phyloP scores from a whole-genome alignment of 2,113 vertebrate genomes.

The Loxodonta africana region DNA sequence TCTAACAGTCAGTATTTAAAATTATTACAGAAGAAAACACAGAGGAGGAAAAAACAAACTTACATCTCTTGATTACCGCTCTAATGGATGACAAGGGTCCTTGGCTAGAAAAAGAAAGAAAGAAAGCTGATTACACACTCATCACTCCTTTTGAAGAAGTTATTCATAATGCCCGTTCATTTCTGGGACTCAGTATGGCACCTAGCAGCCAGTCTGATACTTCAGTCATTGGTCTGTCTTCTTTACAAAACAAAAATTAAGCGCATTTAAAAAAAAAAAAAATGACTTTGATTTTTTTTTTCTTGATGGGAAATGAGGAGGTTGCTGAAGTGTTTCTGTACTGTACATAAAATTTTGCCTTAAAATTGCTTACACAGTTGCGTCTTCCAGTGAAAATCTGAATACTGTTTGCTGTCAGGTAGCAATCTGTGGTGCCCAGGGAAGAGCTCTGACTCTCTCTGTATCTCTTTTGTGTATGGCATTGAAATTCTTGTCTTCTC shows the following conservation, averaged over 20 bases:
- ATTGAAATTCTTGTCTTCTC: not conserved
- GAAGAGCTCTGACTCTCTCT: not conserved
- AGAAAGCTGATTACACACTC: constrained; percentile 71
- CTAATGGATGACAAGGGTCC: constrained; percentile 94
- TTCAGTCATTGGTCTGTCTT: not conserved
- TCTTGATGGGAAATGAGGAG: constrained; percentile 44
- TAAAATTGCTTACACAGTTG: constrained; percentile 52
- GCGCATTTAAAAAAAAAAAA: not conserved
- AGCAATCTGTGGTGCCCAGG: not conserved
- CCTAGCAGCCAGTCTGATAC: not conserved
- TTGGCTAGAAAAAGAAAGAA: constrained; percentile 89
- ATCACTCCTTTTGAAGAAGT: constrained; percentile 58
- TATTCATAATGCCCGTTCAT: constrained; percentile 41
- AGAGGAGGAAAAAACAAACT: constrained; percentile 87
- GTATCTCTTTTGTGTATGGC: not conserved
- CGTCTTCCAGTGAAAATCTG: constrained; percentile 73
- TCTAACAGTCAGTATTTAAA: constrained; percentile 28
- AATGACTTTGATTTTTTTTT: constrained; percentile 62
- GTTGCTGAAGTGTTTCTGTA: not conserved
- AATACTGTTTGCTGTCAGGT: constrained; percentile 24
- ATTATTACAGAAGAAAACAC: constrained; percentile 66
- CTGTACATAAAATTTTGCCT: constrained; percentile 69
- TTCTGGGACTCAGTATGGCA: not conserved
- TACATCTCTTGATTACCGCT: constrained; percentile 96
- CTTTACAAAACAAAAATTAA: constrained; percentile 61